phyloP scores from a whole-genome alignment of 2,888 invertebrate species.

The Strigamia maritima region DNA sequence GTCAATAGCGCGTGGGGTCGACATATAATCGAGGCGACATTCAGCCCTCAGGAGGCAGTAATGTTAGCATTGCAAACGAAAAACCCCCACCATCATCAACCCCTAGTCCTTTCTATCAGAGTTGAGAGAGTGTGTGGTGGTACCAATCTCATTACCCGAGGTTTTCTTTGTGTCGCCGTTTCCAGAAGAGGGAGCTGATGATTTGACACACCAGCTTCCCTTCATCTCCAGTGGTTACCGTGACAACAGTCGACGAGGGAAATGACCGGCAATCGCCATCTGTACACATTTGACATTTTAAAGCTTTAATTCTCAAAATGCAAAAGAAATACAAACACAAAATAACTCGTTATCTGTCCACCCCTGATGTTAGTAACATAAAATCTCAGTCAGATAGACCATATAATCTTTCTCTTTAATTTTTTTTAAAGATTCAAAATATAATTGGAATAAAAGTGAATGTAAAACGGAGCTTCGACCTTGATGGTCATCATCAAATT shows the following conservation, averaged over 20 bases:
- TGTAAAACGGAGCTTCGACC: no score
- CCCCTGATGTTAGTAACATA: no score
- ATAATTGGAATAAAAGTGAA: no score
- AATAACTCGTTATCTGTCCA: no score
- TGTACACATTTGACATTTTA: not conserved
- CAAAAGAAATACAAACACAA: no score
- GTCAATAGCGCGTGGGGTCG: conserved; percentile 6
- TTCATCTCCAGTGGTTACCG: conserved; percentile 6
- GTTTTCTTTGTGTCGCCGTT: conserved; percentile 28
- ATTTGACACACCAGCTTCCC: conserved; percentile 15
- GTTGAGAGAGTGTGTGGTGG: not conserved
- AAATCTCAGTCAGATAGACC: no score
- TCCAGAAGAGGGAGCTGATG: conserved; percentile 28
- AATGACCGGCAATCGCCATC: not conserved
- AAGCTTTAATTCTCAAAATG: not conserved
- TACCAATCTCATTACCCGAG: conserved; percentile 26
- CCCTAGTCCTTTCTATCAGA: not conserved
- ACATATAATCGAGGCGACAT: not conserved
- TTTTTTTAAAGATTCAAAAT: no score
- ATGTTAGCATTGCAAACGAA: conserved; percentile 19
- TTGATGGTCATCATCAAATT: no score
- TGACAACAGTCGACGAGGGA: conserved; percentile 7
- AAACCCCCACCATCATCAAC: not conserved
- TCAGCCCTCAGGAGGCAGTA: conserved; percentile 5
- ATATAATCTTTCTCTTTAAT: no score